Base-by-base conservation (phyloP, 2,113 vertebrate species). In the Martes martes region DNA sequence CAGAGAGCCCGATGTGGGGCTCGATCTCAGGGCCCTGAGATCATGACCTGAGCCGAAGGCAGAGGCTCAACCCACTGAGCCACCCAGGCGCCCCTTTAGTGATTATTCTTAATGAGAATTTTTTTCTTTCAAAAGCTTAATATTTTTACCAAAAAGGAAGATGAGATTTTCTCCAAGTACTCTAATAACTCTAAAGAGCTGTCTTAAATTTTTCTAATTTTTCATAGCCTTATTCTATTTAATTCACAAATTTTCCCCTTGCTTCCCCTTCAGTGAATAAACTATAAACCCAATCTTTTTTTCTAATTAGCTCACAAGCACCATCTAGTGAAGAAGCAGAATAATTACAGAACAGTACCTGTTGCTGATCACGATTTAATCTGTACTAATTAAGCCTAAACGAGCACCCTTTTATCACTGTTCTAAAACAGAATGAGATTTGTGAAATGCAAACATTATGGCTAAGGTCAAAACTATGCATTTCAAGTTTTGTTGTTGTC, bases 321-420 rank as follows among this genome's bases (percentile, higher is more conserved):
- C 98, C 98, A 98, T 96, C 98, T 98, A 97, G 98, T 96, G 98
- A 94, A 73, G 14, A 92, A 97, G 88, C 0, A 19, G 21, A 47
- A 69, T 91, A 92, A 95, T 47, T 95, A 63, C 96, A 96, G 80
- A 52, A 67, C 0, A 9, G 21, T 80, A 67, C 24, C 47, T 45
- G 13, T 45, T 6, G 4, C 18, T 1, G 26, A 42, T 52, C 39
- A 33, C 1, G 19, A n/a, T n/a, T 39, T 55, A 7, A 65, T 47
- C 45, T 84, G 15, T 42, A 47, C 31, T 83, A 82, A 82, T 52
- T 36, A 80, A 93, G 55, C 36, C 45, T 57, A 47, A 59, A 5
- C 2, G 4, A 76, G 36, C n/a, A 33, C 67, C 26, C 21, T 89
- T 84, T 92, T 71, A 74, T 74, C 57, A 11, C 65, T 57, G 33